These are phyloP conservation scores for Polydrusus cervinus DNA, from an alignment of 2,888 invertebrate species.

Conservation along the genomic window DNA sequence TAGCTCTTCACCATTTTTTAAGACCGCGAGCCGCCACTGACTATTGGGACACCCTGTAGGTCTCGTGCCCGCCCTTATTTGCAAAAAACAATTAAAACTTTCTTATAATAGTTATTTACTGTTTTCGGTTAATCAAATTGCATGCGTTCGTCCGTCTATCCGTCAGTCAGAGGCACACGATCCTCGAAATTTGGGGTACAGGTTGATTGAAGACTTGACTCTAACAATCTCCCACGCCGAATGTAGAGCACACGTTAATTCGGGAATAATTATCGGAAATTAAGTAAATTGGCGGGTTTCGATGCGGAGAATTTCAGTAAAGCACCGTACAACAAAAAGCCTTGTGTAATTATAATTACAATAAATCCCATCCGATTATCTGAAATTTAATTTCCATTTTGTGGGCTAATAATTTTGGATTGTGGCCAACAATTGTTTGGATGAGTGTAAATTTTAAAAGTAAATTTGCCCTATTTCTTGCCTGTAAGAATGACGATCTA, in stretches of 20 bases:
- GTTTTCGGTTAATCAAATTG: constrained; percentile 8
- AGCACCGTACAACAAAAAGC: constrained; percentile 30
- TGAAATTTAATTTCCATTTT: no score
- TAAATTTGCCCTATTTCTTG: no score
- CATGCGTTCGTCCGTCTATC: constrained; percentile 12
- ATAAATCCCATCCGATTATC: no score
- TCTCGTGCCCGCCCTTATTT: not conserved
- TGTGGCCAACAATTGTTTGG: no score
- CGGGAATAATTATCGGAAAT: constrained; percentile 36
- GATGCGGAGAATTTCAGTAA: constrained; percentile 26
- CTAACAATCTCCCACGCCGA: constrained; percentile 44
- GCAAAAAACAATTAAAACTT: constrained; percentile 3
- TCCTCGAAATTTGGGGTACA: constrained; percentile 26
- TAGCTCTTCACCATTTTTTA: no score
- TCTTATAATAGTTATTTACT: not conserved
- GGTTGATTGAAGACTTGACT: constrained; percentile 33
- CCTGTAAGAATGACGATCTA: no score
- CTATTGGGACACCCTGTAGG: no score
- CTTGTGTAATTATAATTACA: constrained; percentile 10
- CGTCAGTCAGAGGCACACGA: constrained; percentile 25
- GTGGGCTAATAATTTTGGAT: no score
- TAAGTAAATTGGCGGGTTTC: constrained; percentile 39
- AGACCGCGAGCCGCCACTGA: no score
- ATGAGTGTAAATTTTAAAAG: no score
- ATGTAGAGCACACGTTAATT: constrained; percentile 19